Base-by-base conservation (phyloP, 2,113 vertebrate species). In the Petromus typicus region DNA sequence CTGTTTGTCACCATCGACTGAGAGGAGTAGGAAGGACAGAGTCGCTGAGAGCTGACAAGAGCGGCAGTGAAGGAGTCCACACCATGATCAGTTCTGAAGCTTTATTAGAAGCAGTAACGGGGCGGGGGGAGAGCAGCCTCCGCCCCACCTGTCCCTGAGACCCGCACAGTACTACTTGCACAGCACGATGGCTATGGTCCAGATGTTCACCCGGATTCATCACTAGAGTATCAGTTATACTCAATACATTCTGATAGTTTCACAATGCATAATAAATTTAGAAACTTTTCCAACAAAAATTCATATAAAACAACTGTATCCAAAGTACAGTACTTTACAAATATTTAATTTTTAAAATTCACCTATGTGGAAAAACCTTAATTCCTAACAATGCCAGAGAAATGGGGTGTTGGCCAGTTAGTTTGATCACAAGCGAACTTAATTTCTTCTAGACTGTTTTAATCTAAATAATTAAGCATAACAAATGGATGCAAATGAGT, bases 391-490 rank as follows among this genome's bases (percentile, higher is more conserved):
- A 84, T 48, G 23, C 30, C 80, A 93, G 22, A 95, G 76, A 93
- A 95, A 73, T 12, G 67, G 23, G 8, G 66, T 86, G 3, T 12
- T 86, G 10, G 18, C 66, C 75, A 40, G n/a, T 0, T 61, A 81
- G 66, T 45, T 94, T 73, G 89, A 89, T 32, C 54, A 89, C 48
- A 32, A 63, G 85, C 48, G 27, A 93, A 92, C 25, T 34, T 85
- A 67, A 89, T 57, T 76, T 66, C 5, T 71, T 66, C 4, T 71
- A 82, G 87, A 88, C 37, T 86, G 11, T 43, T 76, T 69, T 79
- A 96, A 64, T 56, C 48, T 90, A 94, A 95, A 96, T 67, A 90
- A 96, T 45, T 64, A 81, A 87, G 64, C 59, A 95, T 10, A 93
- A 80, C 63, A 93, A 92, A 2, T n/a, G 1, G 30, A 94, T 81